Conservation (phyloP, 2,113 vertebrate species). For the Pomatostomus ruficeps region DNA sequence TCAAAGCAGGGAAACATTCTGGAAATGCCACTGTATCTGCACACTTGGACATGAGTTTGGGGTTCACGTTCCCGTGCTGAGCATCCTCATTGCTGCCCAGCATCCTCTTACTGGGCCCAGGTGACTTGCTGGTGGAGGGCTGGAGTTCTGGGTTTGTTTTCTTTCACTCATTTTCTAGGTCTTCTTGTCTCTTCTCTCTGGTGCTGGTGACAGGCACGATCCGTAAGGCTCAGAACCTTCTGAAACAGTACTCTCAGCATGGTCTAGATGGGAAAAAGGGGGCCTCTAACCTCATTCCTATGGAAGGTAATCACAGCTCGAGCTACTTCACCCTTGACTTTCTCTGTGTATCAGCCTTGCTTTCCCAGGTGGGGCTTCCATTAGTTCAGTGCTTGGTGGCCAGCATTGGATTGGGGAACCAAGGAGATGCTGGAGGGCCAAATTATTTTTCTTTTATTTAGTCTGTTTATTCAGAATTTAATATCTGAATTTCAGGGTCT, state of each 20-base stretch:
- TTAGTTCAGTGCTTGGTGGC: not conserved
- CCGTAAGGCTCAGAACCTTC: constrained; percentile 99
- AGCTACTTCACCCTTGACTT: constrained; percentile 52
- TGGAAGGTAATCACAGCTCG: constrained; percentile 91
- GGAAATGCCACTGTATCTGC: not conserved
- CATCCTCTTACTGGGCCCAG: not conserved
- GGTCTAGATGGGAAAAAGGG: constrained; percentile 99
- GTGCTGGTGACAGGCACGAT: constrained; percentile 97
- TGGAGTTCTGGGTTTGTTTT: constrained; percentile 69
- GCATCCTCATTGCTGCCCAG: constrained; percentile 49
- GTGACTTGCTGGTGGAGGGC: constrained; percentile 75
- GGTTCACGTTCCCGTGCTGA: not conserved
- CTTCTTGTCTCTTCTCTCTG: constrained; percentile 79
- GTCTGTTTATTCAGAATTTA: not conserved
- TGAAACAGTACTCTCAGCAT: constrained; percentile 99
- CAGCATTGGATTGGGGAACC: not conserved
- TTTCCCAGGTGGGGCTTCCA: constrained; percentile 61
- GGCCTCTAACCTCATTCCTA: constrained; percentile 97
- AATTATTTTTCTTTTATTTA: not conserved
- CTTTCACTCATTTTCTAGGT: constrained; percentile 85
- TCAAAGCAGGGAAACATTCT: not conserved
- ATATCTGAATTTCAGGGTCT: not conserved
- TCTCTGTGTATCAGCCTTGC: constrained; percentile 40
- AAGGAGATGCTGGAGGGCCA: not conserved
- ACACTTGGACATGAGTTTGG: not conserved